These are phyloP conservation scores for Gambusia yucatana DNA, from an alignment of 2,797 vertebrate genomes.

Conservation along the genomic window DNA sequence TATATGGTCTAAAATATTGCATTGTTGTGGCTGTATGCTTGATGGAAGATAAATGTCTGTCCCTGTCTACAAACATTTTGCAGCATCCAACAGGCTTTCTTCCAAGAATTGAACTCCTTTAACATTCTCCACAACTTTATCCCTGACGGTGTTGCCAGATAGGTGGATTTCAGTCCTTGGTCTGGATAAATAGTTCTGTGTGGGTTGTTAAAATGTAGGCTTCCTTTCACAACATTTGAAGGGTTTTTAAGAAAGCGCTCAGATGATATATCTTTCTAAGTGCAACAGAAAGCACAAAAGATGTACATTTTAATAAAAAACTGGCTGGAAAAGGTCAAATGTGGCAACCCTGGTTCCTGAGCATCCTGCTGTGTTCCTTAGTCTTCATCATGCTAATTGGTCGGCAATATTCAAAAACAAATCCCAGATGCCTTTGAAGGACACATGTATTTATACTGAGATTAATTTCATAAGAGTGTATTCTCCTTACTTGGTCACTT, in stretches of 20 bases:
- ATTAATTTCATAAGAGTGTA: background rate
- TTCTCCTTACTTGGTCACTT: background rate
- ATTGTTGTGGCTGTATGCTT: background rate
- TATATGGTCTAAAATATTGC: background rate
- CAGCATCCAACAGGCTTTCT: background rate
- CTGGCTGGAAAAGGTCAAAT: too few species aligned
- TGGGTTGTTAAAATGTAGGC: too few species aligned
- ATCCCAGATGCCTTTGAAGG: background rate
- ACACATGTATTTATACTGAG: background rate
- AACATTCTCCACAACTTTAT: background rate
- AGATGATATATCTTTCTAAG: too few species aligned
- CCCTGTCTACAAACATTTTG: background rate
- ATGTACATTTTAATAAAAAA: too few species aligned
- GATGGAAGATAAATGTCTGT: background rate
- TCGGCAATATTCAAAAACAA: background rate
- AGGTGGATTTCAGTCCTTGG: too few species aligned
- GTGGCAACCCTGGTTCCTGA: too few species aligned
- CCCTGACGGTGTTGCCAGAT: background rate
- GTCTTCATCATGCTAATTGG: background rate
- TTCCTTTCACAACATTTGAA: too few species aligned
- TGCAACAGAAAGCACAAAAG: too few species aligned
- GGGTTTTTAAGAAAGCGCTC: too few species aligned
- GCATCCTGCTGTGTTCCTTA: background rate
- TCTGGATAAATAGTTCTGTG: too few species aligned
- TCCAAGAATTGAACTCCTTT: background rate